Percentiles rank a stretch among this genome's conserved stretches.
Evolutionary conservation across 92 coral and sea anemone genomes (phyloP).

Genomic region (Epizoanthus rinbou): DNA sequence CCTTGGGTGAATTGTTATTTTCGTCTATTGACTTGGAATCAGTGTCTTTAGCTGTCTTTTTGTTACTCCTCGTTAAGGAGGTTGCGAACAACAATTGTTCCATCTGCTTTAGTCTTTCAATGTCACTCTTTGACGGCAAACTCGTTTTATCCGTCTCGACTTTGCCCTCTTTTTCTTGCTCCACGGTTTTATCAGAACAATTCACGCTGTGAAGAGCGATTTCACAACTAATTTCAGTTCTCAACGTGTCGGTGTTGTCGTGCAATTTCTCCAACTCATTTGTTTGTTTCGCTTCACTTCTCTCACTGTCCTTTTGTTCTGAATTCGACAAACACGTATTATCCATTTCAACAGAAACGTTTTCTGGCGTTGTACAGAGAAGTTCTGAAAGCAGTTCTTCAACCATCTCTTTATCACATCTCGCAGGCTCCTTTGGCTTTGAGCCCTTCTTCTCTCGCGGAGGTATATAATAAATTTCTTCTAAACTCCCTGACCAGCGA

Average conservation of each 20-base stretch:
- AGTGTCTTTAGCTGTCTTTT: constrained; percentile 6
- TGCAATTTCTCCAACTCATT: constrained; percentile 20
- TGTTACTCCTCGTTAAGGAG: constrained; percentile 6
- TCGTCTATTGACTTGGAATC: not conserved
- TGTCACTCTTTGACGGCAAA: constrained; percentile 39
- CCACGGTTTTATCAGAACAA: not conserved
- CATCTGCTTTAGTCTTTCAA: constrained; percentile 23
- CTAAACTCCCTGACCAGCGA: constrained; percentile 40
- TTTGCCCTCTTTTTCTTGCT: not conserved
- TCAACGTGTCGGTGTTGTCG: constrained; percentile 24
- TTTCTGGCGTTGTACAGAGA: constrained; percentile 12
- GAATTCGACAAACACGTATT: constrained; percentile 13
- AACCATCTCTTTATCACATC: constrained; percentile 32
- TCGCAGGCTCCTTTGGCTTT: not conserved
- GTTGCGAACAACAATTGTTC: constrained; percentile 27
- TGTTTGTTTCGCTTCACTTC: not conserved
- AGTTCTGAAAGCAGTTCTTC: constrained; percentile 31
- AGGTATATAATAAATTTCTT: constrained; percentile 34
- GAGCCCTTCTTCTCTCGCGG: constrained; percentile 34
- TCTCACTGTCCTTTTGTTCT: constrained; percentile 12
- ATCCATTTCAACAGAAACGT: not conserved
- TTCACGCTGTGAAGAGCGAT: constrained; percentile 10
- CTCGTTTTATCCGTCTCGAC: not conserved
- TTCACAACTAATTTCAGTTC: constrained; percentile 20
- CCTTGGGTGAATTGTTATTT: not conserved